These are phyloP conservation scores for Lycorma delicatula DNA, from an alignment of 1,140 invertebrate genomes.

Conservation along the genomic window DNA sequence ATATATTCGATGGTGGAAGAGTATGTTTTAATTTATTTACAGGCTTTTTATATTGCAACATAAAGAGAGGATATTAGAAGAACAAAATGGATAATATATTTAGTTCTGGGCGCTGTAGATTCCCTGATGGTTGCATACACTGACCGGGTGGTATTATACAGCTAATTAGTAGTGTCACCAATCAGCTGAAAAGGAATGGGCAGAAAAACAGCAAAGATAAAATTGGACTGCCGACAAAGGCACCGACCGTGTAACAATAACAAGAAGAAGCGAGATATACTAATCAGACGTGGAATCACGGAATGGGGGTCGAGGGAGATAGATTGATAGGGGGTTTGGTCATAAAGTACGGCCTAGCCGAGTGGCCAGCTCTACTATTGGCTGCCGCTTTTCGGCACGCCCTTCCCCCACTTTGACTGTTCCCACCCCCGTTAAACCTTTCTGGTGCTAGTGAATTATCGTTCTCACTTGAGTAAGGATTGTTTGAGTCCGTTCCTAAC, in stretches of 20 bases:
- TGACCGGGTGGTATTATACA: neutral
- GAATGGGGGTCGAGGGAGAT: neutral
- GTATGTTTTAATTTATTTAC: too few relatives aligned
- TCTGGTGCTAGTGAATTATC: slow-evolving; percentile 1
- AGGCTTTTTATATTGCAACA: too few relatives aligned
- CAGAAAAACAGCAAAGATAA: neutral
- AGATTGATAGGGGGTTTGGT: neutral
- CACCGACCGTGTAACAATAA: slow-evolving; percentile 14
- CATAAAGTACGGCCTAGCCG: neutral
- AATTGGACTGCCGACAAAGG: slow-evolving; percentile 16
- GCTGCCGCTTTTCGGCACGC: neutral
- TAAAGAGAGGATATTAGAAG: too few relatives aligned
- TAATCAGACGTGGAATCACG: neutral
- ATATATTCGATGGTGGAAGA: too few relatives aligned
- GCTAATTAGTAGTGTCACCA: neutral
- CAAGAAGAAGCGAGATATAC: slow-evolving; percentile 8
- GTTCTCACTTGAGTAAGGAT: neutral
- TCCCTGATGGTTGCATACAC: neutral
- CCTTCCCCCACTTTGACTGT: neutral
- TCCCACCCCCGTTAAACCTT: neutral
- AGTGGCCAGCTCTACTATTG: neutral
- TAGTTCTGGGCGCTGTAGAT: neutral
- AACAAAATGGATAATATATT: neutral
- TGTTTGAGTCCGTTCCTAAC: neutral
- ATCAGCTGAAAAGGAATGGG: neutral